phyloP scores from a whole-genome alignment of 2,113 vertebrate species.

The Dipodomys spectabilis region DNA sequence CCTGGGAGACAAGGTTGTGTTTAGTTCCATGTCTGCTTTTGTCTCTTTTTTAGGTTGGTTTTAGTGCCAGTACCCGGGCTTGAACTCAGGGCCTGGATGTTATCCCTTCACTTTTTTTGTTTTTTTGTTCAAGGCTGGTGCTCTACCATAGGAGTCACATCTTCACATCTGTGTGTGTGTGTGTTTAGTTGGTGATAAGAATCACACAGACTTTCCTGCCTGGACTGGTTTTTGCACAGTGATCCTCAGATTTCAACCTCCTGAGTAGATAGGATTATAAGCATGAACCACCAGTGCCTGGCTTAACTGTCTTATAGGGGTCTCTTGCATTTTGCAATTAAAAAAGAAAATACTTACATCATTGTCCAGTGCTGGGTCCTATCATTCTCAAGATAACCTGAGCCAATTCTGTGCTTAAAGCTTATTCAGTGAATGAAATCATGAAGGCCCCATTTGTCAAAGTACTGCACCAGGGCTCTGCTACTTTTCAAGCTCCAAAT shows the following conservation, averaged over 20 bases:
- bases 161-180: too few species aligned
- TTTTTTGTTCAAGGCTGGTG: too few species aligned
- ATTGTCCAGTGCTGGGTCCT: conserved; percentile 84
- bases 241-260: too few species aligned
- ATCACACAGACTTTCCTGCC: too few species aligned
- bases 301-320: conserved; percentile 13
- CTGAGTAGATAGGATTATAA: too few species aligned
- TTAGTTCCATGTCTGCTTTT: conserved; percentile 32
- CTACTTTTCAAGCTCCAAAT: conserved; percentile 91
- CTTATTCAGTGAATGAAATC: conserved; percentile 93
- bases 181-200: too few species aligned
- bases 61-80: too few species aligned
- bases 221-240: too few species aligned
- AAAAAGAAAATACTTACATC: conserved; percentile 89
- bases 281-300: too few species aligned
- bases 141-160: too few species aligned
- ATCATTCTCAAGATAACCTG: conserved; percentile 85
- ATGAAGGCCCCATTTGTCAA: conserved; percentile 97
- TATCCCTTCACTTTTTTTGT: too few species aligned
- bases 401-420: conserved; percentile 93
- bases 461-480: conserved; percentile 88
- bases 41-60: conserved; percentile 50
- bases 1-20: conserved; percentile 56
- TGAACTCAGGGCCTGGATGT: too few species aligned
- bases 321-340: conserved; percentile 85